Evolutionary conservation across 2,888 invertebrate genomes (phyloP).

Genomic region (Dasypogon diadema): DNA sequence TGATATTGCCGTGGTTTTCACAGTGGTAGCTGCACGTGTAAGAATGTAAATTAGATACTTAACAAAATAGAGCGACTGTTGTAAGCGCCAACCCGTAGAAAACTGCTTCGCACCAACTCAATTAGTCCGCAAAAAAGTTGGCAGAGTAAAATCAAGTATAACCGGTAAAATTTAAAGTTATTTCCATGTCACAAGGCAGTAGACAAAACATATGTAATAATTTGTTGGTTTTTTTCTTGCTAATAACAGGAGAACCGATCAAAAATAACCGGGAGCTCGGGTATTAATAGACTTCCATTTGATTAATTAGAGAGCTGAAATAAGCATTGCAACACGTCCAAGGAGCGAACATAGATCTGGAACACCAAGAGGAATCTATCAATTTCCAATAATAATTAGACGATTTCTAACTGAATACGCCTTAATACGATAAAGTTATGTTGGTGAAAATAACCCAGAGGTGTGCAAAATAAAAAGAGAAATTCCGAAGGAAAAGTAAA

Average conservation of each 20-base stretch:
- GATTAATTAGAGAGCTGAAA: slow-evolving; percentile 19
- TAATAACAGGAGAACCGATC: background rate
- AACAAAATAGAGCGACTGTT: too few species aligned
- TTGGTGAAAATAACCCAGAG: background rate
- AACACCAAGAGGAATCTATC: background rate
- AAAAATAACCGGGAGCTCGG: background rate
- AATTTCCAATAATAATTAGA: background rate
- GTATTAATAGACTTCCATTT: background rate
- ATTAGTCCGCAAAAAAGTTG: background rate
- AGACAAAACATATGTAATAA: background rate
- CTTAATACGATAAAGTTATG: background rate
- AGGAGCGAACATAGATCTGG: background rate
- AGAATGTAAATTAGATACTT: too few species aligned
- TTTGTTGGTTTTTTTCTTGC: background rate
- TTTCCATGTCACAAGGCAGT: too few species aligned
- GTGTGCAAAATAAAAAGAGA: background rate
- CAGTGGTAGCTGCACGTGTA: too few species aligned
- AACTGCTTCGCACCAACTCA: too few species aligned
- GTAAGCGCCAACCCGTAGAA: too few species aligned
- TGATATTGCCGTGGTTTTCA: too few species aligned
- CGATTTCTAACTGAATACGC: background rate
- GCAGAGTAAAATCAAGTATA: too few species aligned
- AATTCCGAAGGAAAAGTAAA: background rate
- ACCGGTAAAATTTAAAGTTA: too few species aligned
- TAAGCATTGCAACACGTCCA: slow-evolving; percentile 18